Base-by-base conservation (phyloP, 2,888 invertebrate genomes). In the Fissipunctia ypsillon region DNA sequence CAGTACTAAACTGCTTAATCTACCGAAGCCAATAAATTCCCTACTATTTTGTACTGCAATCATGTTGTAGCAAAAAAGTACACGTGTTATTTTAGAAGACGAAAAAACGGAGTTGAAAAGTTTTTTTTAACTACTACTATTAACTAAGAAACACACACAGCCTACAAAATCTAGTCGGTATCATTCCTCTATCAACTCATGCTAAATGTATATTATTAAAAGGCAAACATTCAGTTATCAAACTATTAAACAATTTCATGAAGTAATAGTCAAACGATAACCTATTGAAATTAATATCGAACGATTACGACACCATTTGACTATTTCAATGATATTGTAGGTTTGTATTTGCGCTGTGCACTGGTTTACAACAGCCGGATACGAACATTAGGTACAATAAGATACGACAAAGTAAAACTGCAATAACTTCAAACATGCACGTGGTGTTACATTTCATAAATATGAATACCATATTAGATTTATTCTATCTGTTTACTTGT, bases 211-310 rank as follows among this genome's bases (percentile, higher is more conserved):
- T 63, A 28, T 41, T 25, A 61, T 77, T 65, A 48, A 65, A 68
- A 65, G 63, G 38, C 75, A 61, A 76, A 81, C 43, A 57, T 65
- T 66, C 59, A 82, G 59, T 80, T 80, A 80, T 82, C 82, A 82
- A 68, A 60, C 56, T 56, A 81, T 82, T 71, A 60, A 85, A 76
- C 76, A 71, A 81, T 81, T 85, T 75, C 69, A 81, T 73, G 72
- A 84, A 84, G 76, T 81, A 86, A 84, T 86, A 85, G 75, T 63
- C 74, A 73, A 79, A 81, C 69, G 84, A 78, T 86, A 78, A 86
- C 86, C 76, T 81, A 86, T 84, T 84, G 81, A 84, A 85, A 85
- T 84, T 73, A 85, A 84, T 81, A 75, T 82, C 78, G 66, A 63
- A 80, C 31, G 76, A 82, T 72, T 69, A 69, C 73, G 73, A 73